A percentile compares a stretch with the other conserved stretches of the same genome.
phyloP scores from a whole-genome alignment of 2,797 vertebrate species.

The Stomatorhinus walkeri region DNA sequence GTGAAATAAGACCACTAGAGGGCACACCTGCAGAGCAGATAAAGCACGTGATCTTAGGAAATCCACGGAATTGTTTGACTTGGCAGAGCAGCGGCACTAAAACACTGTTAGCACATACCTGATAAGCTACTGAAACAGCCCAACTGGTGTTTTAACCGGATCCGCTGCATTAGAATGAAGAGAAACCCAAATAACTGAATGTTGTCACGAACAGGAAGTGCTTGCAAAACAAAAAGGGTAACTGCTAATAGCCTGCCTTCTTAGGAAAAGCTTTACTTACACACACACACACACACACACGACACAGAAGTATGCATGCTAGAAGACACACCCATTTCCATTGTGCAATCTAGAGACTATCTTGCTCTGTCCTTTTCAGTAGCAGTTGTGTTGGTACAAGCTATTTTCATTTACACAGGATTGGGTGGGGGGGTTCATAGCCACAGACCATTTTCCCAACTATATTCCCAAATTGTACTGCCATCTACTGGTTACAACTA shows the following conservation, averaged over 20 bases:
- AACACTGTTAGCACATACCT: not conserved
- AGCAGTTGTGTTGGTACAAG: not conserved
- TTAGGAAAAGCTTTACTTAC: not conserved
- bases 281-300: not conserved
- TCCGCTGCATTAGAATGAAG: not conserved
- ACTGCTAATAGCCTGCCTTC: not conserved
- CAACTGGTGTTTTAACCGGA: not conserved
- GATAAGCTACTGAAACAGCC: not conserved
- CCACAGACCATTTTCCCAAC: not conserved
- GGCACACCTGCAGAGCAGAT: not conserved
- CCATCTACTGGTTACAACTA: not conserved
- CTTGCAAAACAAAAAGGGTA: not conserved
- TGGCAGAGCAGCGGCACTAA: not conserved
- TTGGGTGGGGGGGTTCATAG: not conserved
- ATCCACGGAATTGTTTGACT: not conserved
- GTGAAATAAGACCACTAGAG: not conserved
- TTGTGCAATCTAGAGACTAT: not conserved
- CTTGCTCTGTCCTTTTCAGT: not conserved
- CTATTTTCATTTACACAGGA: not conserved
- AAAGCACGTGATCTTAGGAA: not conserved
- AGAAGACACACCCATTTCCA: not conserved
- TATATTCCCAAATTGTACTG: not conserved
- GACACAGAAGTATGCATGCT: not conserved
- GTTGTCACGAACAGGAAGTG: not conserved
- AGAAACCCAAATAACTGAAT: not conserved